Percentiles rank a stretch among this genome's conserved stretches.
These are phyloP conservation scores for Cephus nigrinus DNA, from an alignment of 2,888 invertebrate genomes.

Conservation along the genomic window DNA sequence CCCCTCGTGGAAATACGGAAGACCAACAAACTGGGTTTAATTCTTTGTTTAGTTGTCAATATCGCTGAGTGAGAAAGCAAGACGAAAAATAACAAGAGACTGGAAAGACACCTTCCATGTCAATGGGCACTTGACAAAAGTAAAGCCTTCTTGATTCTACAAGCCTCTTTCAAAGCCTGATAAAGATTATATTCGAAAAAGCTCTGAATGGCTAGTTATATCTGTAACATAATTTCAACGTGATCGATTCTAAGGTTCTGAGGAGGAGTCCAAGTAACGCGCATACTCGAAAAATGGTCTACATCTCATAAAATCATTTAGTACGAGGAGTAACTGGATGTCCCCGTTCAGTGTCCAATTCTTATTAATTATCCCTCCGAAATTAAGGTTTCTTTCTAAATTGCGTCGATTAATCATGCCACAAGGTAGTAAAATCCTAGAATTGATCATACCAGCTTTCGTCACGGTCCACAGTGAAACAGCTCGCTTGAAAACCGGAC, in stretches of 20 bases:
- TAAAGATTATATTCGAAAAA: neutral
- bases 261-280: no score
- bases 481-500: neutral
- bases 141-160: neutral
- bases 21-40: no score
- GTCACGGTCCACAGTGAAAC: neutral
- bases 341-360: neutral
- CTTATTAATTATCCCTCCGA: neutral
- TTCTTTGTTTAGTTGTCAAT: no score
- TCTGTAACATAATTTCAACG: neutral
- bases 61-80: neutral
- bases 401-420: neutral
- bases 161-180: neutral
- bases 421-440: neutral
- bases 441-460: neutral
- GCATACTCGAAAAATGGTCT: neutral
- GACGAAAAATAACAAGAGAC: neutral
- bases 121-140: neutral
- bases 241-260: neutral
- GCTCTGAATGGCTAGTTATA: neutral
- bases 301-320: neutral
- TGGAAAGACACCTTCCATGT: neutral
- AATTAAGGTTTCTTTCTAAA: neutral
- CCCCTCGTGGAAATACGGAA: no score
- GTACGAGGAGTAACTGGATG: no score